phyloP scores from a whole-genome alignment of 2,888 invertebrate species.

The Lasioglossum morio region DNA sequence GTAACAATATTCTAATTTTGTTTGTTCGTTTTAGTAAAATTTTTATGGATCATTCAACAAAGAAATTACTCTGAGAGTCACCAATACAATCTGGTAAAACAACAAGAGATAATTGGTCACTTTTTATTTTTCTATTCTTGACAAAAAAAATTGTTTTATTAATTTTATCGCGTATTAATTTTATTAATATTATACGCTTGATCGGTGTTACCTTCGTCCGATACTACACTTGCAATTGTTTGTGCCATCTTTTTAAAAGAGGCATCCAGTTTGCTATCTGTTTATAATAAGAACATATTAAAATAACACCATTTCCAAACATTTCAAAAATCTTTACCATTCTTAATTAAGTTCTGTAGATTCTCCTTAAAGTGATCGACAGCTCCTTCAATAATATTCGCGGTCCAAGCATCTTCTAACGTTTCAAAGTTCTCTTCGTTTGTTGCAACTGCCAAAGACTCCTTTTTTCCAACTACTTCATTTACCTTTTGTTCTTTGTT shows the following conservation, averaged over 20 bases:
- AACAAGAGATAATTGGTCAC: not conserved
- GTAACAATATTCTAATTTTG: not conserved
- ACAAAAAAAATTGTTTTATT: too few species aligned
- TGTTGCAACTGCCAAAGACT: constrained; percentile 56
- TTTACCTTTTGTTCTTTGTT: constrained; percentile 79
- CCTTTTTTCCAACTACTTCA: constrained; percentile 53
- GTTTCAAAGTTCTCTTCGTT: constrained; percentile 68
- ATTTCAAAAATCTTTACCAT: constrained; percentile 67
- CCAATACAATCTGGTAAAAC: not conserved
- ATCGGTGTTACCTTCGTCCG: constrained; percentile 62
- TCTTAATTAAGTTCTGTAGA: constrained; percentile 90
- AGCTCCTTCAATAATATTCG: constrained; percentile 90
- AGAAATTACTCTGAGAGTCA: not conserved
- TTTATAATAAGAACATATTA: not conserved
- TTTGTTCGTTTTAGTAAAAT: not conserved
- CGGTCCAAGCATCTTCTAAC: constrained; percentile 88
- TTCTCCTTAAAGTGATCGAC: constrained; percentile 90
- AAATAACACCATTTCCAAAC: not conserved
- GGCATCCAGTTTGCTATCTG: not conserved
- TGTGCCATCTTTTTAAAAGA: constrained; percentile 91
- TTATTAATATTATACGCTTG: too few species aligned
- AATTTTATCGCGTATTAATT: too few species aligned
- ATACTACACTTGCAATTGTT: constrained; percentile 70
- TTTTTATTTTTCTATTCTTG: too few species aligned
- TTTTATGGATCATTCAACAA: not conserved